Evolutionary conservation across 2,113 vertebrate genomes (phyloP).

Genomic region (Struthio camelus): DNA sequence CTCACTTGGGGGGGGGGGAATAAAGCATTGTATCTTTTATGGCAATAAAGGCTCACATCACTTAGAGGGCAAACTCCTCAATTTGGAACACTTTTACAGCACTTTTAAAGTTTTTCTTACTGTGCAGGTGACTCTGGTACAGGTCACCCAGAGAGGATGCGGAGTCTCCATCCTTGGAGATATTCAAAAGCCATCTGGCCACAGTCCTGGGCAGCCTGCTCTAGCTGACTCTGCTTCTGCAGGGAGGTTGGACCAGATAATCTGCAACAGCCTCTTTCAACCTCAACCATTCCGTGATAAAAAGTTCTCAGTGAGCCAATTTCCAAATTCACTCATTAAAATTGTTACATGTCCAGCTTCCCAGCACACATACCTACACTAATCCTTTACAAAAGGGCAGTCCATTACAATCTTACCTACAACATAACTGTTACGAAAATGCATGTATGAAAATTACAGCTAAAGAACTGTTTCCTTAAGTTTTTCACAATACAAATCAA

Average conservation of each 20-base stretch:
- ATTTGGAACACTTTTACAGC: neutral
- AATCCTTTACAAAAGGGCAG: neutral
- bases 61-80: neutral
- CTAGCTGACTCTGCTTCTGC: no score
- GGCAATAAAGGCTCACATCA: neutral
- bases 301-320: neutral
- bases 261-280: no score
- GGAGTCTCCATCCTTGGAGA: no score
- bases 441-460: neutral
- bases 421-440: neutral
- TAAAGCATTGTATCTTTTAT: neutral
- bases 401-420: neutral
- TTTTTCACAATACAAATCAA: neutral
- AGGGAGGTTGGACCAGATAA: no score
- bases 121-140: no score
- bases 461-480: neutral
- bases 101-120: neutral
- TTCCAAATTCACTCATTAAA: neutral
- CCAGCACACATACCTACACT: neutral
- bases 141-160: no score
- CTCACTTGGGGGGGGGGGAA: neutral
- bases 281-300: no score
- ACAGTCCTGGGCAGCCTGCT: no score
- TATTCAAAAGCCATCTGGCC: no score
- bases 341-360: neutral